A percentile compares a stretch with the other conserved stretches of the same genome.
These are phyloP conservation scores for Microtus montanus DNA, from an alignment of 2,113 vertebrate species.

Conservation along the genomic window DNA sequence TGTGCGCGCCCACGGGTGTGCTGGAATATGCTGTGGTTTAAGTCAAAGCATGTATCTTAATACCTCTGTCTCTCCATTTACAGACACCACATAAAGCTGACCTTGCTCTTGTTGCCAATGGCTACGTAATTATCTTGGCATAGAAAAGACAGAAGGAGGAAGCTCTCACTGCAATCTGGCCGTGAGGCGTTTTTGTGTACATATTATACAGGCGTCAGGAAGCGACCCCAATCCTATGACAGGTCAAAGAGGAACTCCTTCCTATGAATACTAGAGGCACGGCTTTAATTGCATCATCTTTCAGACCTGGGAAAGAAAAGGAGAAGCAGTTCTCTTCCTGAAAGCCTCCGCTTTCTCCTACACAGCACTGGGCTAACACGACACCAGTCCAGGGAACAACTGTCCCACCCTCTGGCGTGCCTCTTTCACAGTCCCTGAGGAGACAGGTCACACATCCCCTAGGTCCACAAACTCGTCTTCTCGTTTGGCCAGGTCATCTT, in stretches of 20 bases:
- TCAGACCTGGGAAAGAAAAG: background rate
- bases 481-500: constrained; percentile 88
- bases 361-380: background rate
- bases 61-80: background rate
- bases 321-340: constrained; percentile 59
- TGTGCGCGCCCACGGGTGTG: fast-evolving
- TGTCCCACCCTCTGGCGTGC: background rate
- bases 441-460: constrained; percentile 73
- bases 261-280: background rate
- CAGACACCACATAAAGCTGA: background rate
- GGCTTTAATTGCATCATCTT: constrained; percentile 62
- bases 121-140: constrained; percentile 36
- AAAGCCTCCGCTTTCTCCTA: background rate
- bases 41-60: background rate
- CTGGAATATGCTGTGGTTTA: constrained; percentile 23
- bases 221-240: background rate
- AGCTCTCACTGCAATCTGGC: constrained; percentile 39
- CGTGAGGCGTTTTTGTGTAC: background rate
- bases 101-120: background rate
- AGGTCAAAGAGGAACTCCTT: constrained; percentile 38
- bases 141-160: background rate
- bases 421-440: background rate
- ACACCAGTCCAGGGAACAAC: background rate
- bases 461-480: constrained; percentile 90
- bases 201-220: background rate